Evolutionary conservation across 2,888 invertebrate genomes (phyloP).

Genomic region (Fragum whitleyi): DNA sequence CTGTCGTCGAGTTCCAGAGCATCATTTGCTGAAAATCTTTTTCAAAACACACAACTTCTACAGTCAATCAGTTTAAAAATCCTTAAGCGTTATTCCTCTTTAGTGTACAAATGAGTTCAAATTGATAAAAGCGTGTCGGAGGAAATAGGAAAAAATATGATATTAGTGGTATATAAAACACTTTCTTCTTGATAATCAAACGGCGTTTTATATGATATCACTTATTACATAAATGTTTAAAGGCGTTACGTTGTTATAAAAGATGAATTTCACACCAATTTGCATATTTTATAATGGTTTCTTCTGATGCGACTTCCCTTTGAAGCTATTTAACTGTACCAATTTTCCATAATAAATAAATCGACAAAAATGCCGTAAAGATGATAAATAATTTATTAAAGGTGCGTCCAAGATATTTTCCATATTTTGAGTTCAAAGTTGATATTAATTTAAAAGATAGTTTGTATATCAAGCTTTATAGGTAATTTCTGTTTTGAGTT

Average conservation of each 20-base stretch:
- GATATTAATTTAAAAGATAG: neutral
- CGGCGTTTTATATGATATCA: slow-evolving; percentile 30
- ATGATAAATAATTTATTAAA: slow-evolving; percentile 15
- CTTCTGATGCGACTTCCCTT: slow-evolving; percentile 30
- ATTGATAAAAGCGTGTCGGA: neutral
- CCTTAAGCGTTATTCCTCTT: too few relatives aligned
- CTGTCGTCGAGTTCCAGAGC: too few relatives aligned
- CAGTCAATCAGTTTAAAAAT: too few relatives aligned
- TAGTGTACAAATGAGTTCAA: too few relatives aligned
- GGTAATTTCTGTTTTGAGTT: too few relatives aligned
- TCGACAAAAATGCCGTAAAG: slow-evolving; percentile 24
- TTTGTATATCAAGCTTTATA: too few relatives aligned
- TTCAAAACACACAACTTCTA: too few relatives aligned
- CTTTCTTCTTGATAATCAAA: slow-evolving; percentile 41
- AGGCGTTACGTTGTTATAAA: slow-evolving; percentile 38
- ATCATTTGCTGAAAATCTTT: too few relatives aligned
- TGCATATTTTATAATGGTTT: slow-evolving; percentile 48
- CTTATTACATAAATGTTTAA: slow-evolving; percentile 44
- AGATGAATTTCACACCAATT: slow-evolving; percentile 50
- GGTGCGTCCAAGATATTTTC: slow-evolving; percentile 10
- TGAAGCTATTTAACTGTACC: slow-evolving; percentile 47
- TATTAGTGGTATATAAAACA: slow-evolving; percentile 23
- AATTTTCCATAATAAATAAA: slow-evolving; percentile 30
- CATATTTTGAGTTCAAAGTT: neutral
- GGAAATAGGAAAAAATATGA: neutral